A percentile compares a stretch with the other conserved stretches of the same genome.
Evolutionary conservation across 1,140 invertebrate species (phyloP).

Genomic region (Ceratina calcarata): DNA sequence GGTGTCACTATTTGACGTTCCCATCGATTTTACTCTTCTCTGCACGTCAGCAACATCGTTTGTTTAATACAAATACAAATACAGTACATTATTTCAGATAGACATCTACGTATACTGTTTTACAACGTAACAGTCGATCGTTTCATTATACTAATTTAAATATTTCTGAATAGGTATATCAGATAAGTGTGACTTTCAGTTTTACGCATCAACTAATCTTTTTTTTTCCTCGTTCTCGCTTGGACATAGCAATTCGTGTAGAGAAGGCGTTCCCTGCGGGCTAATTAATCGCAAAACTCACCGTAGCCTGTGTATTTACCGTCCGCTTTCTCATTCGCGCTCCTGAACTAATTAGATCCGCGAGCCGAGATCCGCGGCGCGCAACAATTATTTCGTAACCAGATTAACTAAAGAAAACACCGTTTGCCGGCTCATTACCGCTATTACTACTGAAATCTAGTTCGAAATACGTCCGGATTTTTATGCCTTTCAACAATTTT

Average conservation of each 20-base stretch:
- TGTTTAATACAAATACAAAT: not conserved
- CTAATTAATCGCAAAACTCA: conserved; percentile 60
- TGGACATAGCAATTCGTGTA: conserved; percentile 56
- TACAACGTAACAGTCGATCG: too few species aligned
- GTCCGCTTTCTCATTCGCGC: conserved; percentile 40
- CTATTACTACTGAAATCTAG: not conserved
- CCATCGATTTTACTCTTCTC: not conserved
- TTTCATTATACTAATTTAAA: too few species aligned
- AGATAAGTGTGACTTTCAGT: conserved; percentile 19
- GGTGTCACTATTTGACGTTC: not conserved
- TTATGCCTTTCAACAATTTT: too few species aligned
- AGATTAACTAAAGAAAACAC: conserved; percentile 42
- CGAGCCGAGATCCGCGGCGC: not conserved
- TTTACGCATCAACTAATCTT: conserved; percentile 11
- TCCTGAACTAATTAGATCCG: conserved; percentile 45
- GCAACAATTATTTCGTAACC: conserved; percentile 42
- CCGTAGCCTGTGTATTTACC: conserved; percentile 1
- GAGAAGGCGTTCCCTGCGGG: conserved; percentile 19
- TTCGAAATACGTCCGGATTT: too few species aligned
- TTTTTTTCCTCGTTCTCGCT: conserved; percentile 16
- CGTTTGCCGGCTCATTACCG: conserved; percentile 27
- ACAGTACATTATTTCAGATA: too few species aligned
- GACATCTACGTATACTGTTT: too few species aligned
- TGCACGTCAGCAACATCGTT: not conserved
- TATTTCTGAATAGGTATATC: too few species aligned